Evolutionary conservation across 2,113 vertebrate genomes (phyloP).

Genomic region (Brevimyrus niger): DNA sequence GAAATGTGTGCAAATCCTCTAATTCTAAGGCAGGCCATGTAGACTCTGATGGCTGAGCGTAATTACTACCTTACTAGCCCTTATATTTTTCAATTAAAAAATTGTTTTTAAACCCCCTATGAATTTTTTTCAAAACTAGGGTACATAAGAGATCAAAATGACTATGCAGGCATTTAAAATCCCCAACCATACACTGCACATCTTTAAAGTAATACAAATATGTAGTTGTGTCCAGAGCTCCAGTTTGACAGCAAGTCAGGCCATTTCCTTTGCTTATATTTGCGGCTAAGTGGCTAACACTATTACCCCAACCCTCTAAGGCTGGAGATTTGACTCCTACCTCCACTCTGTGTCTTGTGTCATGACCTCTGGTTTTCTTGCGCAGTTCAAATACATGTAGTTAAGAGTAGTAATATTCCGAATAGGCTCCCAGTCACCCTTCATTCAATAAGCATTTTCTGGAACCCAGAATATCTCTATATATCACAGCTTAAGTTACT

Average conservation of each 20-base stretch:
- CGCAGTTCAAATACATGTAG: background rate
- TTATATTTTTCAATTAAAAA: background rate
- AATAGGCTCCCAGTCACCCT: background rate
- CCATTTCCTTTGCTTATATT: background rate
- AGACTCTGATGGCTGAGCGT: background rate
- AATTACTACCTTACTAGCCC: background rate
- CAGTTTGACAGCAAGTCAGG: background rate
- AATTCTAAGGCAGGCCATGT: background rate
- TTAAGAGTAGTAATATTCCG: background rate
- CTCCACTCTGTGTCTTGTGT: background rate
- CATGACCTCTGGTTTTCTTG: background rate
- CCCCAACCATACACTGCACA: background rate
- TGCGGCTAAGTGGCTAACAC: background rate
- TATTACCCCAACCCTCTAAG: background rate
- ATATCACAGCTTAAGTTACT: slow-evolving; percentile 3
- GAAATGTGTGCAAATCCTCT: background rate
- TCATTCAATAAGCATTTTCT: background rate
- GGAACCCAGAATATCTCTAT: background rate
- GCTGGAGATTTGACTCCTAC: background rate
- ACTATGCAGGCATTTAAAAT: background rate
- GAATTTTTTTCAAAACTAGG: background rate
- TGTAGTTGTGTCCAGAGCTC: background rate
- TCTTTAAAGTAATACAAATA: background rate
- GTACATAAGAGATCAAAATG: background rate
- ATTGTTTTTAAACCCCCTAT: background rate